Evolutionary conservation across 1,140 invertebrate genomes (phyloP).

Genomic region (Colletes gigas): DNA sequence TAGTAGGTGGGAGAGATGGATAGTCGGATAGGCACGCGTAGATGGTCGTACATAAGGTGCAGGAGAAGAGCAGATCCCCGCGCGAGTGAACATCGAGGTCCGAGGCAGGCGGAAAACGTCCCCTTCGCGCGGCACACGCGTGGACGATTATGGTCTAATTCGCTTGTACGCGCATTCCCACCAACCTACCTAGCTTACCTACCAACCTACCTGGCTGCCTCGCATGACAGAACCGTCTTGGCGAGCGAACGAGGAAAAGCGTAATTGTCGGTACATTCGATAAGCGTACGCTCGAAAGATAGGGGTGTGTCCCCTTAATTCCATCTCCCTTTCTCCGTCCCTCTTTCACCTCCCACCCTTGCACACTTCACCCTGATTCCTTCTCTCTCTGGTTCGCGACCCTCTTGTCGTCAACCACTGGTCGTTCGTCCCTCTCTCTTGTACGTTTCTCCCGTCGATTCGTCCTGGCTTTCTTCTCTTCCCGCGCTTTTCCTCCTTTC

Average conservation of each 20-base stretch:
- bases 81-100: slow-evolving; percentile 69
- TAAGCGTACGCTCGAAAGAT: slow-evolving; percentile 78
- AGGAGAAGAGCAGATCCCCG: slow-evolving; percentile 23
- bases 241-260: slow-evolving; percentile 66
- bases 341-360: slow-evolving; percentile 3
- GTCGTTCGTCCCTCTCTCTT: neutral
- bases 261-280: slow-evolving; percentile 67
- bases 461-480: slow-evolving; percentile 4
- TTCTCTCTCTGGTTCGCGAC: neutral
- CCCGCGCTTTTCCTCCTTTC: neutral
- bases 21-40: slow-evolving; percentile 9
- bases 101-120: slow-evolving; percentile 66
- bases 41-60: neutral
- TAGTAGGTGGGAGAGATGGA: neutral
- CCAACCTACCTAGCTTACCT: slow-evolving; percentile 76
- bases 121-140: slow-evolving; percentile 73
- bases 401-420: slow-evolving; percentile 2
- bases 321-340: slow-evolving; percentile 53
- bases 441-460: neutral
- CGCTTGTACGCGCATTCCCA: slow-evolving; percentile 75
- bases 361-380: neutral
- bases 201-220: slow-evolving; percentile 77
- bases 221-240: slow-evolving; percentile 56
- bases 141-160: slow-evolving; percentile 79
- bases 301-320: slow-evolving; percentile 71